Evolutionary conservation across 2,888 invertebrate genomes (phyloP), one percentile per base, ranked within the genome.

Genomic region (Sinopyrophorus schimmeli): DNA sequence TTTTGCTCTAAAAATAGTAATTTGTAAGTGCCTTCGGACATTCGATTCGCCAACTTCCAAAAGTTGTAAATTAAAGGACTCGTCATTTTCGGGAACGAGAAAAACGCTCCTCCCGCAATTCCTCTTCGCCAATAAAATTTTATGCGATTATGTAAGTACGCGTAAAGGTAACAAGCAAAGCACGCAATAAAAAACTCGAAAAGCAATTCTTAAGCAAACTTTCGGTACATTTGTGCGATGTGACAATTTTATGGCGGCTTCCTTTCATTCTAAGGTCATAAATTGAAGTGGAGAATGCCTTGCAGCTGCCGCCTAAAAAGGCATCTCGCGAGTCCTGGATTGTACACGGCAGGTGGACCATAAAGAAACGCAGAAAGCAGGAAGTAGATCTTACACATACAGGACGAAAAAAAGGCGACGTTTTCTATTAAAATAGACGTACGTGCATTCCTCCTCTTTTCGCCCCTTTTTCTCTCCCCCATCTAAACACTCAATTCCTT

Each of bases 211-310:
- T 49, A 49, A 38, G 43, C 49, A 38, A 38, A 32, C 51, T 41
- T 47, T 51, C 39, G 47, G 41, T 51, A 51, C 42, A 51, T 47
- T 51, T 51, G 47, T 35, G 41, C 35, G 26, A 40, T 32, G 52
- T 47, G 52, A 52, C 52, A 52, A 52, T 52, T 52, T 52, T 52
- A 52, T 47, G 43, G 52, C 37, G 43, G 21, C 42, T 47, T 52
- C 47, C 43, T 52, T 52, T 52, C 52, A 47, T 52, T 50, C 32
- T 47, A 47, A 52, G 43, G 52, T 42, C 43, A 47, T 52, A 52
- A 52, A 52, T 52, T 47, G 39, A 27, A 42, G 47, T 38, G 23
- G 37, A 52, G 42, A 52, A 43, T 52, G 52, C 42, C 30, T 28
- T 52, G 39, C 52, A 52, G 47, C 52, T 52, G 52, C 43, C 47